Base-by-base conservation (phyloP, 2,888 invertebrate species). In the Bibio marci region DNA sequence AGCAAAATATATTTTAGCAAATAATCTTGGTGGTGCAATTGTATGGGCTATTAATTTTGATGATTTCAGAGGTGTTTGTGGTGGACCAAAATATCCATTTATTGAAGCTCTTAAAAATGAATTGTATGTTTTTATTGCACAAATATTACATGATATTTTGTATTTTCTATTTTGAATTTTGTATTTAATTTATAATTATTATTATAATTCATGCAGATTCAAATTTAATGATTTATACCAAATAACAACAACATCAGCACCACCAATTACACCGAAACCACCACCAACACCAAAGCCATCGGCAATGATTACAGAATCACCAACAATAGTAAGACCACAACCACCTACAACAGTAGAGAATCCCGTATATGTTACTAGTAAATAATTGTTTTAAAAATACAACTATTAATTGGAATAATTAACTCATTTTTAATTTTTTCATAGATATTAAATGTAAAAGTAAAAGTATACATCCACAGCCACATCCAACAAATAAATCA, bases 91-190 rank as follows among this genome's bases (percentile, higher is more conserved):
- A 0, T 91, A 88, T 63, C 91, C 91, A 0, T 65, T 92, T 35
- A 88, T 91, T 47, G 90, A 90, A 57, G 86, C 90, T 0, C 88
- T 82, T 26, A 90, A 90, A 56, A 83, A 83, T 54, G 72, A 83
- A 0, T 69, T 87, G 49, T 59, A 78, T 28, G 64, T 69, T 33
- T 73, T 70, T 35, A 63, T 71, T 41, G 72, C 54, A 54, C 36
- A 50, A 52, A 11, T 55, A 53, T 1, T 56, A 56, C 0, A 43
- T n/a, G n/a, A n/a, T n/a, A n/a, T 6, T 22, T 4, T 8, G 8
- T 22, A 6, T 6, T 22, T 22, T 6, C 56, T 19, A 55, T 37
- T 57, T 55, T 10, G 55, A 55, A 15, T n/a, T n/a, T n/a, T n/a
- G n/a, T n/a, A n/a, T n/a, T n/a, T n/a, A n/a, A n/a, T n/a, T n/a